These are phyloP conservation scores for Sebastes iracundus DNA, from an alignment of 2,797 vertebrate species.

Conservation along the genomic window DNA sequence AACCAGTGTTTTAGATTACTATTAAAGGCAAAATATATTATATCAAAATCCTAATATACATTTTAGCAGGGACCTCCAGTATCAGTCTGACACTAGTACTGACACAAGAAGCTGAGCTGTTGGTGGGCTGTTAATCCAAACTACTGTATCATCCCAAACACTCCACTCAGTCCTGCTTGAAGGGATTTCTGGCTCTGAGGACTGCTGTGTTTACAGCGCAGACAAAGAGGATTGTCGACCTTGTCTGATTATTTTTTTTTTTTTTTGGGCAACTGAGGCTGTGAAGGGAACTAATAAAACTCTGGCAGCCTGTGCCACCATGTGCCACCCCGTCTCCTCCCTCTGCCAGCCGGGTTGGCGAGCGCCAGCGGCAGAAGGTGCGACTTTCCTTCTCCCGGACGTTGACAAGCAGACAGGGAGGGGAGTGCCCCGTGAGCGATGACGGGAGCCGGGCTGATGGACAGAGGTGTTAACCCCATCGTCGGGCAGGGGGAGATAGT, in stretches of 20 bases:
- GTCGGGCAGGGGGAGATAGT: conserved; percentile 40
- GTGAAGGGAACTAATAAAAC: conserved; percentile 40
- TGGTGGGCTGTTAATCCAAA: conserved; percentile 35
- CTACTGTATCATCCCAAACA: conserved; percentile 36
- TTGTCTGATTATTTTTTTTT: conserved; percentile 30
- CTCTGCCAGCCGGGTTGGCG: conserved; percentile 38
- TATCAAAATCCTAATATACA: not conserved
- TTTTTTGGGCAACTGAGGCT: not conserved
- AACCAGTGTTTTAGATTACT: too few species aligned
- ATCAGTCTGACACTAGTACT: not conserved
- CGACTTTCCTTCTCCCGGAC: conserved; percentile 19
- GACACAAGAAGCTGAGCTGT: conserved; percentile 16
- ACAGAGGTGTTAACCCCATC: conserved; percentile 68
- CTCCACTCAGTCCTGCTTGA: conserved; percentile 47
- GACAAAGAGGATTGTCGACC: conserved; percentile 46
- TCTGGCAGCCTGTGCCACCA: conserved; percentile 30
- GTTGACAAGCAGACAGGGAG: conserved; percentile 23
- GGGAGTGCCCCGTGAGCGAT: conserved; percentile 1
- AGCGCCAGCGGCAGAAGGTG: conserved; percentile 43
- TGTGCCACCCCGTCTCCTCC: conserved; percentile 21
- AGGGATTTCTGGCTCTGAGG: conserved; percentile 41
- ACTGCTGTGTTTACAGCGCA: conserved; percentile 35
- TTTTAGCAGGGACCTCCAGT: not conserved
- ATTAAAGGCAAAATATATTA: not conserved
- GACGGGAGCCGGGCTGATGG: conserved; percentile 47